phyloP scores from a whole-genome alignment of 2,797 vertebrate genomes.

The Urosaurus nigricauda region DNA sequence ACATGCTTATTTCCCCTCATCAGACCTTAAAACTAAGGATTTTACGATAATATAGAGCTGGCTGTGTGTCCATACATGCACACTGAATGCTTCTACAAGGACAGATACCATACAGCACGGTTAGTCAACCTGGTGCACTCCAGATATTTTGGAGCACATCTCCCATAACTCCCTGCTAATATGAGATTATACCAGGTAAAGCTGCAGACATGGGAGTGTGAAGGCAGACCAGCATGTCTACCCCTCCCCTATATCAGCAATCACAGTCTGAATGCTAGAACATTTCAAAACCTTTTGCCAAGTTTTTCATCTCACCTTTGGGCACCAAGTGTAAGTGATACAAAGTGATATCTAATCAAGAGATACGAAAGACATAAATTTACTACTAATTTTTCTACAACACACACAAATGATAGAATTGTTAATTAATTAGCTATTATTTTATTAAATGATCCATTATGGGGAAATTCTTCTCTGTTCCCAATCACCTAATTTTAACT shows the following conservation, averaged over 20 bases:
- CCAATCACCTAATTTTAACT: too few relatives aligned
- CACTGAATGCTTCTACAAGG: neutral
- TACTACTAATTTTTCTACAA: too few relatives aligned
- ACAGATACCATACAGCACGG: neutral
- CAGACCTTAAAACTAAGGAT: too few relatives aligned
- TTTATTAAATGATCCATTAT: too few relatives aligned
- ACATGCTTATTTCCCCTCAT: too few relatives aligned
- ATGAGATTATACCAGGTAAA: neutral
- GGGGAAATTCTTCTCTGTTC: too few relatives aligned
- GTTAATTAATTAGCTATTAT: too few relatives aligned
- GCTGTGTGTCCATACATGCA: neutral
- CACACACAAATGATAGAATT: too few relatives aligned
- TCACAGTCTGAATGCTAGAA: neutral
- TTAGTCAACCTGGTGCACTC: too few relatives aligned
- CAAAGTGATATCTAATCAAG: neutral
- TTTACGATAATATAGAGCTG: too few relatives aligned
- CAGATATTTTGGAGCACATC: neutral
- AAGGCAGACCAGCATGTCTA: neutral
- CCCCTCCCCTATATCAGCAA: neutral
- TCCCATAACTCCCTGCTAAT: neutral
- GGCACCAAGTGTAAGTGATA: neutral
- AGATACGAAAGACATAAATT: too few relatives aligned
- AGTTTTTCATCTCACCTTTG: neutral
- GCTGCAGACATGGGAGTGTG: neutral
- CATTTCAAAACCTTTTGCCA: constrained; percentile 5